phyloP scores from a whole-genome alignment of 1,140 invertebrate genomes.

The Apis laboriosa region DNA sequence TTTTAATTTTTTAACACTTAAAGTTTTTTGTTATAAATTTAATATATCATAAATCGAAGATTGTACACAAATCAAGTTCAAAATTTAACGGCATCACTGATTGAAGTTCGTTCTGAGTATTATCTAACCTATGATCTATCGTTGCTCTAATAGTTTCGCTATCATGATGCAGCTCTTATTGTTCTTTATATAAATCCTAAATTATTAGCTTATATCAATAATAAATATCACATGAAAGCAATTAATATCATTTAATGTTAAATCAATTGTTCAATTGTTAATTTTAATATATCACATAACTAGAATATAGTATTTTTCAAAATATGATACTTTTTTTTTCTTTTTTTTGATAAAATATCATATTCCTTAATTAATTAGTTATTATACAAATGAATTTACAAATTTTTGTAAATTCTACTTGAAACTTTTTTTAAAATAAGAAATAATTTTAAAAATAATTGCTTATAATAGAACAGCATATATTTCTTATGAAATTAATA shows the following conservation, averaged over 20 bases:
- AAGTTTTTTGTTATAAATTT: background rate
- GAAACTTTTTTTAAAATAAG: no score
- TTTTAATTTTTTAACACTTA: background rate
- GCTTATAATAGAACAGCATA: no score
- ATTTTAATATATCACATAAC: background rate
- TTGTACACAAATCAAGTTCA: background rate
- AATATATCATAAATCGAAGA: background rate
- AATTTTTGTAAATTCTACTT: no score
- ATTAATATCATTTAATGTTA: constrained; percentile 26
- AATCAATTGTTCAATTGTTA: constrained; percentile 8
- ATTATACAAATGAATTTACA: background rate
- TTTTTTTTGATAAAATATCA: background rate
- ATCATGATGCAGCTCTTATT: constrained; percentile 21
- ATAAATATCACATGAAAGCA: constrained; percentile 20
- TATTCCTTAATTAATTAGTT: background rate
- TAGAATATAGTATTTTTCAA: no score
- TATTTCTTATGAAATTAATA: no score
- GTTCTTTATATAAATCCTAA: constrained; percentile 12
- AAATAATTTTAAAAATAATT: no score
- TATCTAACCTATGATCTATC: background rate
- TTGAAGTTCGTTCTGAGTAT: background rate
- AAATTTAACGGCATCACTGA: constrained; percentile 1
- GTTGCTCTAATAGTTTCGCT: background rate
- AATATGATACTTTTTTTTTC: no score
- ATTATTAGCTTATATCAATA: constrained; percentile 1